These are phyloP conservation scores for Parazoanthus darwini DNA, from an alignment of 92 coral and sea anemone species.

Conservation along the genomic window DNA sequence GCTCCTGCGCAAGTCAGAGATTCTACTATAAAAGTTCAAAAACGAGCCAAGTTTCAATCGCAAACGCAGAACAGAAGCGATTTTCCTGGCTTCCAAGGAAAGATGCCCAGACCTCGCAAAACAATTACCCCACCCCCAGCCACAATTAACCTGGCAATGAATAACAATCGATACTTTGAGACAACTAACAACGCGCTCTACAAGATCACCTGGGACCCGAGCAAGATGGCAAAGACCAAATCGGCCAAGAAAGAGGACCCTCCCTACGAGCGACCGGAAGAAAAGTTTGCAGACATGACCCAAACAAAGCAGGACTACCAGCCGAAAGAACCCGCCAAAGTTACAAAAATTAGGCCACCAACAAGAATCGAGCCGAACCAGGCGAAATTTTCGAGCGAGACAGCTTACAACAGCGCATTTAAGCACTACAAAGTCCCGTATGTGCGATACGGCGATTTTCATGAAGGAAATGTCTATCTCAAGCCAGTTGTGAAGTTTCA, in stretches of 20 bases:
- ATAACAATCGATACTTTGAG: slow-evolving; percentile 71
- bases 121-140: slow-evolving; percentile 91
- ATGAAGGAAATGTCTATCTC: slow-evolving; percentile 76
- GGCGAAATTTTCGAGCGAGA: slow-evolving; percentile 76
- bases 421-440: slow-evolving; percentile 79
- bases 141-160: slow-evolving; percentile 85
- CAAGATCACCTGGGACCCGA: slow-evolving; percentile 92
- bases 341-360: slow-evolving; percentile 77
- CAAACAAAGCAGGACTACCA: slow-evolving; percentile 87
- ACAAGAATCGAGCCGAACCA: slow-evolving; percentile 75
- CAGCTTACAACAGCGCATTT: slow-evolving; percentile 87
- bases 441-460: slow-evolving; percentile 84
- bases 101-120: slow-evolving; percentile 85
- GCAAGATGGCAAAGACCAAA: slow-evolving; percentile 73
- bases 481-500: slow-evolving; percentile 84
- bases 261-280: slow-evolving; percentile 62
- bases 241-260: slow-evolving; percentile 67
- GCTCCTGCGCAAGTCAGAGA: slow-evolving; percentile 57
- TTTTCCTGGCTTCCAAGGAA: slow-evolving; percentile 88
- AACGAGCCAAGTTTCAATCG: slow-evolving; percentile 83
- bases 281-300: slow-evolving; percentile 82
- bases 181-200: slow-evolving; percentile 85
- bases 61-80: slow-evolving; percentile 94
- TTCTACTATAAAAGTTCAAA: slow-evolving; percentile 63
- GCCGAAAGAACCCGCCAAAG: slow-evolving; percentile 68